Percentiles rank a stretch among this genome's conserved stretches.
Evolutionary conservation across 2,113 vertebrate genomes (phyloP).

Genomic region (Tyto alba): DNA sequence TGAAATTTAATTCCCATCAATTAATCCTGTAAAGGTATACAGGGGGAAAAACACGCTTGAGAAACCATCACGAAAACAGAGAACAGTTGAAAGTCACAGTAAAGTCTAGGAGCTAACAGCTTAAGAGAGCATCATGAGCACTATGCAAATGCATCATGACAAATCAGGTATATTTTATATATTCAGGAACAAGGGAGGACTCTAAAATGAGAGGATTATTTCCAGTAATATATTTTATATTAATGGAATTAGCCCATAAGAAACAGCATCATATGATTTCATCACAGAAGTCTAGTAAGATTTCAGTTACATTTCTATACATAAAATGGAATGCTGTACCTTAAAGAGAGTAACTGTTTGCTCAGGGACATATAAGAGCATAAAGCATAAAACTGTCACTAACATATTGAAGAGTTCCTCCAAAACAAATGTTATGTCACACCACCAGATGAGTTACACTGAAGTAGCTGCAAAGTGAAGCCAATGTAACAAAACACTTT

Average conservation of each 20-base stretch:
- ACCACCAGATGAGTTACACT: neutral
- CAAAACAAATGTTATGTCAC: neutral
- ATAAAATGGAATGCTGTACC: neutral
- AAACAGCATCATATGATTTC: neutral
- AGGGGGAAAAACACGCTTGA: neutral
- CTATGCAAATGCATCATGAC: neutral
- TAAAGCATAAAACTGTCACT: neutral
- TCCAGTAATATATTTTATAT: neutral
- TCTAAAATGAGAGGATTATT: neutral
- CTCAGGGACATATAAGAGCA: neutral
- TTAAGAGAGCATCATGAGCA: neutral
- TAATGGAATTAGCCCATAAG: neutral
- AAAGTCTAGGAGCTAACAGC: neutral
- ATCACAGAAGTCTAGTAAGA: neutral
- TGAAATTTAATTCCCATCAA: neutral
- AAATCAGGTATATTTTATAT: neutral
- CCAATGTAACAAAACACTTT: neutral
- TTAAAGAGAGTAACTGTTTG: neutral
- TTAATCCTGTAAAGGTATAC: neutral
- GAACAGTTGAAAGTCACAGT: neutral
- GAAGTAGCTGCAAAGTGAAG: neutral
- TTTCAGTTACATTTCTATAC: neutral
- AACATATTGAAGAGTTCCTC: neutral
- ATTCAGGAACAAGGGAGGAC: neutral
- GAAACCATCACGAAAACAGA: neutral